phyloP scores from a whole-genome alignment of 1,140 invertebrate genomes.

The Augochlora pura region DNA sequence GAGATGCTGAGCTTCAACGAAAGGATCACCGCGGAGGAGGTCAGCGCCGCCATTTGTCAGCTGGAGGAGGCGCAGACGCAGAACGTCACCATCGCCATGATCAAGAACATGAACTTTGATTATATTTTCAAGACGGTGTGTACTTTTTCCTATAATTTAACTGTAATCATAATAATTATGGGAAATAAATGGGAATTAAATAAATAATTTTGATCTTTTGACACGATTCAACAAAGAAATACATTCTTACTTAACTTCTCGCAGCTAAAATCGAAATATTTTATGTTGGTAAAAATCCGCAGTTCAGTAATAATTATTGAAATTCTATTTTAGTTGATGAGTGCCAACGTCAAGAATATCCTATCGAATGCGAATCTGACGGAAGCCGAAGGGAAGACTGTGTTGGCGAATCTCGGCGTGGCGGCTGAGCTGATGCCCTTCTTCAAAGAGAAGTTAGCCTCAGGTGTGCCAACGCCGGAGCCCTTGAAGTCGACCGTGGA shows the following conservation, averaged over 20 bases:
- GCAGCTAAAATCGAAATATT: too few species aligned
- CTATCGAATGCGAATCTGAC: conserved; percentile 80
- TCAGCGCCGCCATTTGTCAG: conserved; percentile 78
- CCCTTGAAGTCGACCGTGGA: neutral
- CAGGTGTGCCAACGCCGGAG: conserved; percentile 37
- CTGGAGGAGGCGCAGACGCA: conserved; percentile 75
- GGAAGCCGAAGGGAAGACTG: conserved; percentile 74
- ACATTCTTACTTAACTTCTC: too few species aligned
- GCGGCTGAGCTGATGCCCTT: conserved; percentile 77
- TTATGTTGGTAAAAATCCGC: too few species aligned
- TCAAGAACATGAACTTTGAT: conserved; percentile 80
- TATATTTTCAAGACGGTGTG: conserved; percentile 79
- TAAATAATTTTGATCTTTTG: too few species aligned
- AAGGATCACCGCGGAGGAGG: conserved; percentile 68
- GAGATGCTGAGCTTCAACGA: conserved; percentile 71
- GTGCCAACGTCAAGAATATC: conserved; percentile 77
- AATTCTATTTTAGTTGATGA: conserved; percentile 75
- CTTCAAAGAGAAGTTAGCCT: conserved; percentile 73
- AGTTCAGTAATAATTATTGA: too few species aligned
- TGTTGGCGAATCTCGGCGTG: conserved; percentile 76
- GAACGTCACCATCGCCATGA: conserved; percentile 75
- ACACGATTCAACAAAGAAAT: too few species aligned
- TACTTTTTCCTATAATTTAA: neutral
- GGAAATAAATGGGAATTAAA: too few species aligned
- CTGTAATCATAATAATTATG: too few species aligned